Conservation (phyloP, 2,888 invertebrate species). For the Ennomos erosarius region DNA sequence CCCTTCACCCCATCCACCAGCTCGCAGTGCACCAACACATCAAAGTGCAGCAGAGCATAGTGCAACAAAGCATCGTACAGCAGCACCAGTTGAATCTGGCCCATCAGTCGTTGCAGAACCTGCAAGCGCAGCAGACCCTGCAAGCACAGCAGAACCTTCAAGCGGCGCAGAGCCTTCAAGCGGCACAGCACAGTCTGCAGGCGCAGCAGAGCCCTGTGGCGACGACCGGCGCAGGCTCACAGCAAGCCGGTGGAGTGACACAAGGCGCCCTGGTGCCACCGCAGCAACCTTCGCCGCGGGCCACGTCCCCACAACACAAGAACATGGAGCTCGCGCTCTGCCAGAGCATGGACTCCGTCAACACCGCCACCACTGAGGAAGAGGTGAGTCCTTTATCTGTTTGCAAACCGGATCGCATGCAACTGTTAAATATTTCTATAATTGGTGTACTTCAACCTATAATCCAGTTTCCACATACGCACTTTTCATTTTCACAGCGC, state of each 20-base stretch:
- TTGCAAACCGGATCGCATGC: constrained; percentile 1
- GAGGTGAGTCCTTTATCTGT: constrained; percentile 89
- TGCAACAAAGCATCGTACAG: constrained; percentile 81
- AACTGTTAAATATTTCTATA: not conserved
- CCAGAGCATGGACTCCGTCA: constrained; percentile 99
- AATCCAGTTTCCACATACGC: constrained; percentile 38
- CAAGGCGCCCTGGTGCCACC: constrained; percentile 78
- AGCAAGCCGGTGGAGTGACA: constrained; percentile 70
- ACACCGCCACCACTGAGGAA: constrained; percentile 97
- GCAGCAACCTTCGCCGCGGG: constrained; percentile 76
- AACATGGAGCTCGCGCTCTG: constrained; percentile 90
- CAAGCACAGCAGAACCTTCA: constrained; percentile 64
- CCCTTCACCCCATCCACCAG: constrained; percentile 78
- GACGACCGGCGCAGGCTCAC: constrained; percentile 70
- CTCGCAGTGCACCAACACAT: constrained; percentile 80
- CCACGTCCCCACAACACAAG: constrained; percentile 77
- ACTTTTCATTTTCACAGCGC: constrained; percentile 41
- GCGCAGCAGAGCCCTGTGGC: constrained; percentile 69
- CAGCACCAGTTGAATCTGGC: constrained; percentile 80
- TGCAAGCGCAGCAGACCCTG: constrained; percentile 69
- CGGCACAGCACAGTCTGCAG: constrained; percentile 55
- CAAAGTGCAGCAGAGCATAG: constrained; percentile 80
- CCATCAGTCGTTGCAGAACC: constrained; percentile 76
- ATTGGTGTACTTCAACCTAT: constrained; percentile 37
- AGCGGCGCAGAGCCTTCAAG: constrained; percentile 62